Base-by-base conservation (phyloP, 2,113 vertebrate species). In the Furnarius figulus region DNA sequence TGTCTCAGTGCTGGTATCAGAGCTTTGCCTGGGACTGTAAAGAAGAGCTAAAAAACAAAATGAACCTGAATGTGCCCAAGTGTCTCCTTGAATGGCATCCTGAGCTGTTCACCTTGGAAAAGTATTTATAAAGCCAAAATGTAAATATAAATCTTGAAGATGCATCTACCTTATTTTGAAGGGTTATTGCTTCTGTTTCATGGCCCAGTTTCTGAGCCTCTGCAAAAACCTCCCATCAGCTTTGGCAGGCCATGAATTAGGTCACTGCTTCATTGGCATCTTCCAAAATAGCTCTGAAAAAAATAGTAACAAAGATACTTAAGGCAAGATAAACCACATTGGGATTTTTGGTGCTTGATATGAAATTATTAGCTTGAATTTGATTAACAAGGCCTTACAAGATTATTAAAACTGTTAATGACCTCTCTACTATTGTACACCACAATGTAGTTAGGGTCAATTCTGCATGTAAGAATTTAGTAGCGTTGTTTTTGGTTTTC, bases 241-340 rank as follows among this genome's bases (percentile, higher is more conserved):
- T 88, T 92, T 90, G 49, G 53, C 61, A 92, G 44, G 15, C 73
- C 52, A 67, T 3, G 5, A 94, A 86, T 92, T 86, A 92, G 95
- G 85, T 90, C 90, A 74, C 52, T 83, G 72, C 87, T 86, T 93
- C 65, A 71, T 22, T 94, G 87, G 52, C 72, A 66, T 85, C 59
- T 81, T 95, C 68, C 50, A 91, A 87, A 91, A 90, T 88, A 90
- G 58, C 63, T 85, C 78, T 66, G 63, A 83, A 95, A 67, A 50
- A 86, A 56, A 59, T 22, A 75, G 68, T 31, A 84, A 77, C 67
- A 44, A 93, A 93, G 28, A 56, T 86, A 71, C 31, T 76, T 74
- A 49, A 77, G 52, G 55, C 0, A 0, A 76, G 23, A 75, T 49
- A 89, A 88, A 73, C 39, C 27, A 84, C 61, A 56, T 2, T 78